Base-by-base conservation (phyloP, 2,797 vertebrate genomes). In the Notolabrus celidotus region DNA sequence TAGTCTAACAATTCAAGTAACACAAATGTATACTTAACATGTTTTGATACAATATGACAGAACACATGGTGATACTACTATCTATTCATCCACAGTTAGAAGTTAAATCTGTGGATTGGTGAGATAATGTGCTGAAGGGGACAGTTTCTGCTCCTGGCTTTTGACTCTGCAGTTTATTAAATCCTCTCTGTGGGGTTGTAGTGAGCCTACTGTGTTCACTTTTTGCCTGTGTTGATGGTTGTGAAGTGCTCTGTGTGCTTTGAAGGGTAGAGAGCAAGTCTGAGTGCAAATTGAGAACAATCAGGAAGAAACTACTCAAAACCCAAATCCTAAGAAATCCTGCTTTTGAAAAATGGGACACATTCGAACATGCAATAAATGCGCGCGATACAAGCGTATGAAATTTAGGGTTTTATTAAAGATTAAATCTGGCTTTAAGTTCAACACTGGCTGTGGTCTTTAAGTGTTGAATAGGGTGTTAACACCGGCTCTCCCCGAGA, bases 91-190 rank as follows among this genome's bases (percentile, higher is more conserved):
- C 42, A 2, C 10, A 7, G n/a, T 38, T 36, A 54, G 39, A 4
- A 38, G 11, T 57, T 31, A 23, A 43, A 47, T 50, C 74, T 77
- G n/a, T 19, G 52, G 20, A 17, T 74, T 62, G 75, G 34, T 3
- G 2, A 46, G 53, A 33, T 36, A 39, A 74, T 51, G 33, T 53
- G 54, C 62, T 56, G 54, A 77, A 69, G 54, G 62, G 68, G 68
- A 69, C 39, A 5, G 54, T 55, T 74, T 80, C 19, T 53, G 62
- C 45, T 62, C 10, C 43, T 71, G 78, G 70, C 74, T 75, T 78
- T 82, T 80, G 38, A 73, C 74, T 79, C 68, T 64, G 56, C 68
- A 67, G 55, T 73, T 66, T 76, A 79, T 79, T 76, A 72, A 69
- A 83, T 82, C 67, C 65, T 82, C 71, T 72, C 65, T 14, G 59